These are phyloP conservation scores for Sminthurinus aureus DNA, from an alignment of 2,888 invertebrate species.

Conservation along the genomic window DNA sequence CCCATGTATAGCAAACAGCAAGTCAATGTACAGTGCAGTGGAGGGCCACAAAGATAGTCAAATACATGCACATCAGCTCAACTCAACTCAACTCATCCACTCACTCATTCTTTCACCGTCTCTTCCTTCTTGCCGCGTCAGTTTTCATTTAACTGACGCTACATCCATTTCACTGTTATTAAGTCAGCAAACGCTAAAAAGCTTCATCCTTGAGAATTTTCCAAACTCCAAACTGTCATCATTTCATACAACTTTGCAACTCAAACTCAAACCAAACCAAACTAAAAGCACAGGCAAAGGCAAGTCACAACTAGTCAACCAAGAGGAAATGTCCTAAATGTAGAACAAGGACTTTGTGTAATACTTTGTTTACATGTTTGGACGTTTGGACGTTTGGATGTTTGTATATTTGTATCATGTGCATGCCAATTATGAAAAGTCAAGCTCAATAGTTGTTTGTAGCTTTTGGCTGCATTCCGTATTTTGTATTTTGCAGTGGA, in stretches of 20 bases:
- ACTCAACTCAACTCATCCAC: too few species aligned
- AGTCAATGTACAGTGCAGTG: neutral
- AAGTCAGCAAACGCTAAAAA: conserved; percentile 16
- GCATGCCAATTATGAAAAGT: neutral
- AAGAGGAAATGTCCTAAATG: neutral
- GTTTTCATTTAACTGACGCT: conserved; percentile 37
- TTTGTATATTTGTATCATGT: neutral
- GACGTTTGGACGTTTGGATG: neutral
- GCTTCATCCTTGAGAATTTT: conserved; percentile 26
- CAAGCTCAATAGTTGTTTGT: neutral
- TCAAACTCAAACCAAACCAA: neutral
- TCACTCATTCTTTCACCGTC: conserved; percentile 22
- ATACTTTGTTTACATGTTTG: neutral
- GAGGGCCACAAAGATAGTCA: neutral
- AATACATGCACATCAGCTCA: neutral
- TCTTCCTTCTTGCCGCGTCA: conserved; percentile 37
- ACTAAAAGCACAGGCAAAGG: too few species aligned
- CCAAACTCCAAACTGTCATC: conserved; percentile 9
- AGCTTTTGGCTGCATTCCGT: too few species aligned
- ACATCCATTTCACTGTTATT: conserved; percentile 28
- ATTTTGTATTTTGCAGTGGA: neutral
- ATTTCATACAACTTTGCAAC: conserved; percentile 1
- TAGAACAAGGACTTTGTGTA: neutral
- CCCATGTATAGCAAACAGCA: neutral
- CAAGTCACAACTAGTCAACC: neutral